Base-by-base conservation (phyloP, 2,113 vertebrate species). In the Otis tarda region DNA sequence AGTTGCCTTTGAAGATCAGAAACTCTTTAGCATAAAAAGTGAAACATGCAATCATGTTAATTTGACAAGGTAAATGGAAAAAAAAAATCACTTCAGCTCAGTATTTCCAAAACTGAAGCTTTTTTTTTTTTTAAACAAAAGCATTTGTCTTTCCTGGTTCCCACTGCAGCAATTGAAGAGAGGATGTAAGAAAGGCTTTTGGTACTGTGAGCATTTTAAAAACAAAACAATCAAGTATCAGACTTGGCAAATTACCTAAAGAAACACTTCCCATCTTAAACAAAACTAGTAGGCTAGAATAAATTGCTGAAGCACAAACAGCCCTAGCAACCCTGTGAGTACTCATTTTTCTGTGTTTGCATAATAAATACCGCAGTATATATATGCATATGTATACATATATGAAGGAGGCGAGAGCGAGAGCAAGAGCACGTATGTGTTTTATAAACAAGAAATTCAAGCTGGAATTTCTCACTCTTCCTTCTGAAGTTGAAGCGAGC, bases 1-100 rank as follows among this genome's bases (percentile, higher is more conserved):
- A 96, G 94, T 83, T 97, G 83, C 87, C 92, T 97, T 96, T 97
- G 95, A 97, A 92, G 60, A 95, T 95, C 89, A 93, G 90, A 78
- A 97, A 91, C 87, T 91, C 79, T 87, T 97, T 92, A 97, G 93
- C 89, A 92, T 95, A 95, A 95, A 83, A 85, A 95, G 78, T 88
- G 94, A 97, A 97, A 97, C 60, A 64, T 64, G 77, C 88, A 93
- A 95, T 97, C 92, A 92, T 82, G 94, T 95, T 96, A 92, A 95
- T 96, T 93, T 97, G 90, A 84, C 92, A 96, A 87, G 96, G 86
- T 96, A 96, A 95, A 60, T 19, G 75, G 25, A 27, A 43, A 33
- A 43, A 73, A 71, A 55, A 78, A 56, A 93, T 94, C 85, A 79
- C 65, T 87, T 88, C 86, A 88, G 80, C 79, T 95, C 73, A 76